Base-by-base conservation (phyloP, 2,888 invertebrate genomes). In the Mycogona germanica region DNA sequence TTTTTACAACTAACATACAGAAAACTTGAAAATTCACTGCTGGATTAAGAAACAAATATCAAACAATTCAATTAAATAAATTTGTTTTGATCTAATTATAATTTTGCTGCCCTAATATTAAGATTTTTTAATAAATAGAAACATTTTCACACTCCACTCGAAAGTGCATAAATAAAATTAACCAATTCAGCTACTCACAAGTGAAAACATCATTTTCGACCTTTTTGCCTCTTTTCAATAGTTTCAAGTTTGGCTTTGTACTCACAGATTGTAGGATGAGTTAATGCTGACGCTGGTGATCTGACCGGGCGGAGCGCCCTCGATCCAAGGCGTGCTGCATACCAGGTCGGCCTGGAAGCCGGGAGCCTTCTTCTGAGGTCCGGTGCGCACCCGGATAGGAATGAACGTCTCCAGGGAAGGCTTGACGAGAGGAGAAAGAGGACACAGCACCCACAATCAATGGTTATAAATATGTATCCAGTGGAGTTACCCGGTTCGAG, bases 291-390 rank as follows among this genome's bases (percentile, higher is more conserved):
- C 80, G 61, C 92, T 81, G 63, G 89, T 82, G 68, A 97, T 82
- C 70, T 81, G 81, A 71, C 86, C 82, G 63, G 93, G 82, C 65
- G 85, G 79, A 73, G 82, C 80, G 44, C 81, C 81, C 64, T 80
- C 81, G 58, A 77, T 76, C 74, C 86, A 86, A 50, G 82, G 84
- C 65, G 96, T 88, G 67, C 96, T 75, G 72, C 95, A 95, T 62
- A 95, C 87, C 61, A 98, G 76, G 67, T 92, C 86, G 47, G 93
- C 88, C 76, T 97, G 96, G 78, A 93, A 98, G 61, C 97, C 98
- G n/a, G 95, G 78, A 38, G 85, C 80, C 72, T 93, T 84, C 67
- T 92, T 87, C 66, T 84, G 81, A 57, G 78, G 73, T 35, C 89
- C 89, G 50, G 77, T 70, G 65, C 82, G 79, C 51, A 87, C 85